These are phyloP conservation scores for Ophraella communa DNA, from an alignment of 2,888 invertebrate species.

Conservation along the genomic window DNA sequence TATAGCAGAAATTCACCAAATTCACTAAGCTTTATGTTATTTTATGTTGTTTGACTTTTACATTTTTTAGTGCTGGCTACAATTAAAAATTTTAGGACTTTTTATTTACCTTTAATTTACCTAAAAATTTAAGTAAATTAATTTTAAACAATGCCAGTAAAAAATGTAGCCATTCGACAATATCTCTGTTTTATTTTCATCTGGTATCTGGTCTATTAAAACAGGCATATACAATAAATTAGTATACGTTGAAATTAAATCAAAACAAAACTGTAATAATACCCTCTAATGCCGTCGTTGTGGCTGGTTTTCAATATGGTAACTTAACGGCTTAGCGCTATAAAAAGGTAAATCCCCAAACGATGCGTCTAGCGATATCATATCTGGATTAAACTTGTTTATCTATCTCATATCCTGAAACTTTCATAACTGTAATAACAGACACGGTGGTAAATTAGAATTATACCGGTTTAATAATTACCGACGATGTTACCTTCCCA, in stretches of 20 bases:
- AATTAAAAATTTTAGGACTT: too few relatives aligned
- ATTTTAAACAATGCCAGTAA: too few relatives aligned
- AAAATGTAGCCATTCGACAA: too few relatives aligned
- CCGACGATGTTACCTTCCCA: slow-evolving; percentile 49
- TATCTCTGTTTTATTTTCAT: too few relatives aligned
- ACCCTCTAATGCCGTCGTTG: background rate
- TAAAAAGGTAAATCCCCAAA: slow-evolving; percentile 20
- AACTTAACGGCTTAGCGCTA: background rate
- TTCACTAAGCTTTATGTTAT: too few relatives aligned
- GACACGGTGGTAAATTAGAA: slow-evolving; percentile 46
- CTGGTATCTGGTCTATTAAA: too few relatives aligned
- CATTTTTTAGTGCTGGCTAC: too few relatives aligned
- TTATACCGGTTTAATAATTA: slow-evolving; percentile 50
- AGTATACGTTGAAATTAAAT: background rate
- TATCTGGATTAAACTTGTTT: slow-evolving; percentile 41
- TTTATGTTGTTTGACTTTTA: too few relatives aligned
- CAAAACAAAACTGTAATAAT: background rate
- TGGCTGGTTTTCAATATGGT: background rate
- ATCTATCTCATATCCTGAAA: slow-evolving; percentile 44
- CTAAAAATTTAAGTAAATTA: too few relatives aligned
- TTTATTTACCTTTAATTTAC: too few relatives aligned
- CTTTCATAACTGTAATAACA: slow-evolving; percentile 47
- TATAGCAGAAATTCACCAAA: too few relatives aligned
- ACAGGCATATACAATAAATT: background rate
- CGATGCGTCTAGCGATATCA: slow-evolving; percentile 10